phyloP scores from a whole-genome alignment of 2,888 invertebrate species.

The Epirrhoe tristata region DNA sequence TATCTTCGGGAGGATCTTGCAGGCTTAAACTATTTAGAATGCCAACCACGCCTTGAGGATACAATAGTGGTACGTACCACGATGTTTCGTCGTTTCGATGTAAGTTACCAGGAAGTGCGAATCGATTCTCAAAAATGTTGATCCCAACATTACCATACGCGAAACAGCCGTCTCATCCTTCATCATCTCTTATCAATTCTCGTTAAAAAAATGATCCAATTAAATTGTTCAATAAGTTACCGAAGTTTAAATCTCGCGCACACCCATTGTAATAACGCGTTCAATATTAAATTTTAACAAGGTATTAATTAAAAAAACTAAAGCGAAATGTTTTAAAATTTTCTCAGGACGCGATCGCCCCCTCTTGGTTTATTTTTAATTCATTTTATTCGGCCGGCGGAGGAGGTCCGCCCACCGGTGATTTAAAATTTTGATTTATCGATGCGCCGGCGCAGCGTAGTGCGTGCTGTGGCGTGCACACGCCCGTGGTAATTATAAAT shows the following conservation, averaged over 20 bases:
- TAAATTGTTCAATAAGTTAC: slow-evolving; percentile 82
- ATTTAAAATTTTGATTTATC: slow-evolving; percentile 86
- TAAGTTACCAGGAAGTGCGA: slow-evolving; percentile 34
- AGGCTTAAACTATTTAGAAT: too few relatives aligned
- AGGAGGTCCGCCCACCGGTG: slow-evolving; percentile 81
- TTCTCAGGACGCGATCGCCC: slow-evolving; percentile 81
- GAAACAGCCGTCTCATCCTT: slow-evolving; percentile 67
- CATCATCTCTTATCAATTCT: slow-evolving; percentile 77
- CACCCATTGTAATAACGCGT: slow-evolving; percentile 85
- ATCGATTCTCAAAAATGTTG: slow-evolving; percentile 25
- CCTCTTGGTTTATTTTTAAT: slow-evolving; percentile 83
- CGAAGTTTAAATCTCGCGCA: slow-evolving; percentile 81
- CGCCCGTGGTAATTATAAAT: slow-evolving; percentile 81
- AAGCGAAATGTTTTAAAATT: slow-evolving; percentile 84
- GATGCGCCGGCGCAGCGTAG: slow-evolving; percentile 63
- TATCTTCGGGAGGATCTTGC: too few relatives aligned
- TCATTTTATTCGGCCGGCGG: slow-evolving; percentile 83
- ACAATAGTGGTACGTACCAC: neutral
- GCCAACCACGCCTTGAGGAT: too few relatives aligned
- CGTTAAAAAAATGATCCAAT: slow-evolving; percentile 83
- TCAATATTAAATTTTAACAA: slow-evolving; percentile 86
- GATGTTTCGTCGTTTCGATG: neutral
- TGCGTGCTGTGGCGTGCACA: slow-evolving; percentile 61
- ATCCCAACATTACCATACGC: slow-evolving; percentile 40
- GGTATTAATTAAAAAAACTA: slow-evolving; percentile 86